phyloP scores from a whole-genome alignment of 2,888 invertebrate species.

The Diachrysia chrysitis region DNA sequence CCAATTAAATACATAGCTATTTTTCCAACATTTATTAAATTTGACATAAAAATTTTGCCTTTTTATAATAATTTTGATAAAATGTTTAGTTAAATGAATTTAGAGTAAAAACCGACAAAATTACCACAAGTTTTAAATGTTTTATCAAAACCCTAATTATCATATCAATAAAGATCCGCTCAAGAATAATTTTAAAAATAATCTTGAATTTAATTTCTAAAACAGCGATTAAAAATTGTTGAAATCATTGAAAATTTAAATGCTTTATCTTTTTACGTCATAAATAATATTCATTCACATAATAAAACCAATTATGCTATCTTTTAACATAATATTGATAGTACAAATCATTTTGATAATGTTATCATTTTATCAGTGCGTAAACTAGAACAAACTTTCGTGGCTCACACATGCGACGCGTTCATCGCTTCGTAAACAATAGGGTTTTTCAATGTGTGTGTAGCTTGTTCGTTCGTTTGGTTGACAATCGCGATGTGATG shows the following conservation, averaged over 20 bases:
- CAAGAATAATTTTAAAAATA: too few relatives aligned
- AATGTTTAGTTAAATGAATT: too few relatives aligned
- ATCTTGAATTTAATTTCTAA: background rate
- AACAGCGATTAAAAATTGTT: background rate
- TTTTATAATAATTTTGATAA: too few relatives aligned
- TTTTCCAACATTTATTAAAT: background rate
- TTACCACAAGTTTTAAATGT: too few relatives aligned
- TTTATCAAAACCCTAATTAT: too few relatives aligned
- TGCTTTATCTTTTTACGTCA: background rate
- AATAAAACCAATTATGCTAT: constrained; percentile 19
- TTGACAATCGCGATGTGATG: constrained; percentile 90
- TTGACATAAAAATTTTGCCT: too few relatives aligned
- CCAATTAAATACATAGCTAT: background rate
- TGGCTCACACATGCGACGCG: constrained; percentile 74
- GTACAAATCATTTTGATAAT: constrained; percentile 76
- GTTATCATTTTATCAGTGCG: constrained; percentile 86
- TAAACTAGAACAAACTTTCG: constrained; percentile 80
- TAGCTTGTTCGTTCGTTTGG: constrained; percentile 88
- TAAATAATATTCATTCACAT: constrained; percentile 22
- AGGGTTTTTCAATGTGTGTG: constrained; percentile 81
- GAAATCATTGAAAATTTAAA: background rate
- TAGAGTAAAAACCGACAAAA: too few relatives aligned
- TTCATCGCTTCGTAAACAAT: constrained; percentile 84
- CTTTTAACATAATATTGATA: constrained; percentile 43
- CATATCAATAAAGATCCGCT: too few relatives aligned